Percentiles rank a stretch among this genome's conserved stretches.
phyloP scores from a whole-genome alignment of 1,140 invertebrate species.

The Ceratitis capitata region DNA sequence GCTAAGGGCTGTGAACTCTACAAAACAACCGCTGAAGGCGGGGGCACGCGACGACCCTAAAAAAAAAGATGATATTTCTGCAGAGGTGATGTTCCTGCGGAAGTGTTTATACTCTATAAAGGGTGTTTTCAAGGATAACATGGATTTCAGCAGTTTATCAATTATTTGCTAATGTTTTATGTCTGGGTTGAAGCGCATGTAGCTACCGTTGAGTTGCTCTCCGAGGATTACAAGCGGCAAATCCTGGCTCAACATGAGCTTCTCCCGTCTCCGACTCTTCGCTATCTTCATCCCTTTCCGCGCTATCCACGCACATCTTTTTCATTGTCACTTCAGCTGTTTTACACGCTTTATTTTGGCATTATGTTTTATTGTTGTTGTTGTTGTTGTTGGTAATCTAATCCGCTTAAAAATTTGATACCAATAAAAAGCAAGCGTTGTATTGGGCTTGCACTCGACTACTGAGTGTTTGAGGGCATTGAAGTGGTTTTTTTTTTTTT shows the following conservation, averaged over 20 bases:
- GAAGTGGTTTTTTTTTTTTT: too few species aligned
- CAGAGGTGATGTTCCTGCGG: neutral
- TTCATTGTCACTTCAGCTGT: neutral
- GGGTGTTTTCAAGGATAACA: neutral
- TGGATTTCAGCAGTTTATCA: neutral
- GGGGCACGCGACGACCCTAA: neutral
- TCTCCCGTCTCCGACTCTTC: neutral
- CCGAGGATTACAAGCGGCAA: conserved; percentile 16
- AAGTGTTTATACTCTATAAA: neutral
- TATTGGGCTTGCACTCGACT: neutral
- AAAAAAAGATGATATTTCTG: too few species aligned
- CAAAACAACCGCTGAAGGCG: neutral
- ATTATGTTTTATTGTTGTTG: neutral
- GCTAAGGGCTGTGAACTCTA: neutral
- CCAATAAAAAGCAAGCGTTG: neutral
- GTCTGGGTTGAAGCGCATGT: neutral
- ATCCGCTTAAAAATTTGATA: conserved; percentile 37
- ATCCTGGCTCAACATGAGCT: neutral
- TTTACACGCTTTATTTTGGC: neutral
- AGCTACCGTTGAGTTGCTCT: neutral
- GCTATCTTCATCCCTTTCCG: neutral
- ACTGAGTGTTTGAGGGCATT: neutral
- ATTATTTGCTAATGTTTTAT: neutral
- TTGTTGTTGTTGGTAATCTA: conserved; percentile 22
- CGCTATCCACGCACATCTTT: neutral